Conservation (phyloP, 2,797 vertebrate species). For the Enteromius unitaeniatus region DNA sequence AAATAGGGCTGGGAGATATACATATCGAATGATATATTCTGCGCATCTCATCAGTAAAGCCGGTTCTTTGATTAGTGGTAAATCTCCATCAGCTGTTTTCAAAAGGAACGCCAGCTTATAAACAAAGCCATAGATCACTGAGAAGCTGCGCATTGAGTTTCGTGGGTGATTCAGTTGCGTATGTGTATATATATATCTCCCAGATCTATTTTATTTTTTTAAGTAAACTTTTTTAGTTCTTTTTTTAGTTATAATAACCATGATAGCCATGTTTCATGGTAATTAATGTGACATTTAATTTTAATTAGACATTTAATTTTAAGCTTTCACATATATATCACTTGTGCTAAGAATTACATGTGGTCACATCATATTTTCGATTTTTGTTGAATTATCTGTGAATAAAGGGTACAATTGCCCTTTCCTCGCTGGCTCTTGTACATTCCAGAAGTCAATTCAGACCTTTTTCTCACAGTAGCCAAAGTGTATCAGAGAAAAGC, state of each 20-base stretch:
- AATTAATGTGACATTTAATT: background rate
- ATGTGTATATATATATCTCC: too few relatives aligned
- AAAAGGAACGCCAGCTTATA: too few relatives aligned
- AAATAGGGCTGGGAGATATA: too few relatives aligned
- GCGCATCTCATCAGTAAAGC: too few relatives aligned
- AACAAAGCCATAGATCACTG: too few relatives aligned
- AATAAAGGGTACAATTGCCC: background rate
- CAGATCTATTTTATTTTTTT: background rate
- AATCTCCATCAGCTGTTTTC: too few relatives aligned
- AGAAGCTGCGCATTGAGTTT: too few relatives aligned
- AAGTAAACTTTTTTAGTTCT: too few relatives aligned
- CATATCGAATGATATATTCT: too few relatives aligned
- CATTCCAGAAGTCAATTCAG: constrained; percentile 43
- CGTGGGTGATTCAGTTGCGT: too few relatives aligned
- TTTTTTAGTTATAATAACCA: background rate
- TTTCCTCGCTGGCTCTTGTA: constrained; percentile 3
- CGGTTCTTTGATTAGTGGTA: too few relatives aligned
- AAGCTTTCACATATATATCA: background rate
- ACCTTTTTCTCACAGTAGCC: constrained; percentile 30
- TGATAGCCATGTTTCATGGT: background rate
- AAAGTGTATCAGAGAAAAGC: constrained; percentile 48
- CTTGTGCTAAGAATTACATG: background rate
- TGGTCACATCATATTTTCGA: background rate
- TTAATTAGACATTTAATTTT: background rate
- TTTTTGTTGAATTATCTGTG: too few relatives aligned